phyloP scores from a whole-genome alignment of 37 sponge, comb jelly and placozoan genomes.

The Halisarca cf. caerulea region DNA sequence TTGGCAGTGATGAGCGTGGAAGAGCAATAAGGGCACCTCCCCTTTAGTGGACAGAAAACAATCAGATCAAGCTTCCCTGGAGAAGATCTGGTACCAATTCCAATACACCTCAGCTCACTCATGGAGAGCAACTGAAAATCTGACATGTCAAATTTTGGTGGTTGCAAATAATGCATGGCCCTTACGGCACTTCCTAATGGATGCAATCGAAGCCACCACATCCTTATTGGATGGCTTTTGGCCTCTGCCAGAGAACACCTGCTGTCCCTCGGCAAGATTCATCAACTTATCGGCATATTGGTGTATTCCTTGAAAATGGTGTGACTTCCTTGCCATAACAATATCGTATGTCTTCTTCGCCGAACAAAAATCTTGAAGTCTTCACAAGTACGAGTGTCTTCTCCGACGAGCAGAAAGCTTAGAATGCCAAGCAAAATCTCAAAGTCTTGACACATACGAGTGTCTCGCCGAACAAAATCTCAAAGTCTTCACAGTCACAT shows the following conservation, averaged over 20 bases:
- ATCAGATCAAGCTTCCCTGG: not conserved
- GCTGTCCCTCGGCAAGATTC: slow-evolving; percentile 43
- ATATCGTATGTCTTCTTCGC: no score
- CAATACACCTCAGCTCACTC: not conserved
- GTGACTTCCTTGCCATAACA: no score
- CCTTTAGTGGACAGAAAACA: not conserved
- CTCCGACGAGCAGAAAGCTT: no score
- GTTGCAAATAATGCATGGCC: slow-evolving; percentile 12
- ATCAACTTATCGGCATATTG: slow-evolving; percentile 40
- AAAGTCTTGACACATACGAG: no score
- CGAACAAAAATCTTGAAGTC: no score
- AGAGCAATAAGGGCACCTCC: slow-evolving; percentile 31
- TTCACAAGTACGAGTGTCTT: no score
- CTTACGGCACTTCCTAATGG: slow-evolving; percentile 36
- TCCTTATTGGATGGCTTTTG: slow-evolving; percentile 44
- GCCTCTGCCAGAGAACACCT: slow-evolving; percentile 35
- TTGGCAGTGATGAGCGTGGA: slow-evolving; percentile 34
- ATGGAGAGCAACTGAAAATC: not conserved
- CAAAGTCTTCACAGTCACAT: no score
- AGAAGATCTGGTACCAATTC: not conserved
- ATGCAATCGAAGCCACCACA: slow-evolving; percentile 37
- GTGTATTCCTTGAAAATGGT: slow-evolving; percentile 15
- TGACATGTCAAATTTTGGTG: not conserved
- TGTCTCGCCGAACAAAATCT: no score
- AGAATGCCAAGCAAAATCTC: no score